Conservation (phyloP, 2,888 invertebrate species). For the Caenorhabditis sulstoni region DNA sequence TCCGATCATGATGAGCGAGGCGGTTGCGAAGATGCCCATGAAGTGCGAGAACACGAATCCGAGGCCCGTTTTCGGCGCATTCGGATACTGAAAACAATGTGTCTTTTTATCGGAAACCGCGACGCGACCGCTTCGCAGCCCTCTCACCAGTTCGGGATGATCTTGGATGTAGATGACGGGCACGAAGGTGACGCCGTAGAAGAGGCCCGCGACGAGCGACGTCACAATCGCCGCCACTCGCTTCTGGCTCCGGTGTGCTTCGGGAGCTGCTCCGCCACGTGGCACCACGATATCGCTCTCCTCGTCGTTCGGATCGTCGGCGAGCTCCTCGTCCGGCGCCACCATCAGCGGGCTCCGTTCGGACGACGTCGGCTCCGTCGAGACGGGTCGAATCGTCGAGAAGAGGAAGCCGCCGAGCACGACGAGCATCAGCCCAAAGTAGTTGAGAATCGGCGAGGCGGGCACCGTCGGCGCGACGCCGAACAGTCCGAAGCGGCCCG, state of each 20-base stretch:
- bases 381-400: slow-evolving; percentile 70
- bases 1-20: slow-evolving; percentile 81
- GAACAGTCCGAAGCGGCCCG: slow-evolving; percentile 78
- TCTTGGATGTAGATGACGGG: slow-evolving; percentile 83
- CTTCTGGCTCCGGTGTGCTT: slow-evolving; percentile 46
- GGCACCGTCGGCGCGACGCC: slow-evolving; percentile 73
- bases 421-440: slow-evolving; percentile 75
- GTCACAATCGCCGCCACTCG: slow-evolving; percentile 77
- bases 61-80: slow-evolving; percentile 72
- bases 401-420: slow-evolving; percentile 77
- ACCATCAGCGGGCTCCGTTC: slow-evolving; percentile 59
- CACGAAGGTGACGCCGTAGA: slow-evolving; percentile 82
- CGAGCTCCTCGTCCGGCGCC: slow-evolving; percentile 50
- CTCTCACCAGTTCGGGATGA: slow-evolving; percentile 65
- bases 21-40: slow-evolving; percentile 81
- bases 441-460: slow-evolving; percentile 70
- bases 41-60: slow-evolving; percentile 82
- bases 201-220: slow-evolving; percentile 81
- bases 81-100: slow-evolving; percentile 65
- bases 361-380: not conserved
- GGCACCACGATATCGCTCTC: slow-evolving; percentile 37
- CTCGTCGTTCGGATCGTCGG: slow-evolving; percentile 33
- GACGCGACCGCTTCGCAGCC: too few species aligned
- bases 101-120: too few species aligned
- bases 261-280: slow-evolving; percentile 37